phyloP scores from a whole-genome alignment of 2,888 invertebrate genomes.

The Xestia c-nigrum region DNA sequence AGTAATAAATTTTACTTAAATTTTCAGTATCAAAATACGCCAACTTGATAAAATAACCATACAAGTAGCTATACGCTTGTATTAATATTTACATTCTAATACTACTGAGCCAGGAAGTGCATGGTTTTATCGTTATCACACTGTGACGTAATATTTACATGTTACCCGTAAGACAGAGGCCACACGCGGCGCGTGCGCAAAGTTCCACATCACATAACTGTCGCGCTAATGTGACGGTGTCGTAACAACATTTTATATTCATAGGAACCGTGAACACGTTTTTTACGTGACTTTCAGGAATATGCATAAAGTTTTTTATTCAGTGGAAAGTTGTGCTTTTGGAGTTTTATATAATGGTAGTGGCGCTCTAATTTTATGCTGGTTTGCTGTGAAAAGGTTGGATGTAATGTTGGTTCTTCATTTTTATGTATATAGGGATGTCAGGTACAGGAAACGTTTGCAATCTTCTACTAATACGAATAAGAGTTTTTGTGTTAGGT shows the following conservation, averaged over 20 bases:
- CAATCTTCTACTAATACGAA: background rate
- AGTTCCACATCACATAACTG: constrained; percentile 54
- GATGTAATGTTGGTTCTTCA: background rate
- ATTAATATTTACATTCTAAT: constrained; percentile 40
- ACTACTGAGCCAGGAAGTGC: constrained; percentile 62
- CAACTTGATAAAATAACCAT: background rate
- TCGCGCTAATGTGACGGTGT: constrained; percentile 51
- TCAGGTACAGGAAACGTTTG: too few relatives aligned
- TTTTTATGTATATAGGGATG: background rate
- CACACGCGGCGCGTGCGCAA: constrained; percentile 62
- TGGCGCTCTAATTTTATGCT: constrained; percentile 10
- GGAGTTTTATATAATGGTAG: constrained; percentile 31
- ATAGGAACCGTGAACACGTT: constrained; percentile 57
- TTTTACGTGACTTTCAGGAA: constrained; percentile 62
- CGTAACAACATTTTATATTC: constrained; percentile 60
- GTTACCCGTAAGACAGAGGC: constrained; percentile 61
- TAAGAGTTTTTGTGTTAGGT: background rate
- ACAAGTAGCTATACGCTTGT: constrained; percentile 22
- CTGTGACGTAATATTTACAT: constrained; percentile 71
- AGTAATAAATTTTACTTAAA: background rate
- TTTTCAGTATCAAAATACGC: background rate
- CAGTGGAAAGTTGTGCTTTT: constrained; percentile 42
- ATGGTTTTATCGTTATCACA: constrained; percentile 73
- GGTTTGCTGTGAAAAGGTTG: constrained; percentile 18
- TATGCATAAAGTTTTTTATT: constrained; percentile 55